Evolutionary conservation across 1,140 invertebrate species (phyloP), one percentile per base, ranked within the genome.

Genomic region (Zaprionus taronus): DNA sequence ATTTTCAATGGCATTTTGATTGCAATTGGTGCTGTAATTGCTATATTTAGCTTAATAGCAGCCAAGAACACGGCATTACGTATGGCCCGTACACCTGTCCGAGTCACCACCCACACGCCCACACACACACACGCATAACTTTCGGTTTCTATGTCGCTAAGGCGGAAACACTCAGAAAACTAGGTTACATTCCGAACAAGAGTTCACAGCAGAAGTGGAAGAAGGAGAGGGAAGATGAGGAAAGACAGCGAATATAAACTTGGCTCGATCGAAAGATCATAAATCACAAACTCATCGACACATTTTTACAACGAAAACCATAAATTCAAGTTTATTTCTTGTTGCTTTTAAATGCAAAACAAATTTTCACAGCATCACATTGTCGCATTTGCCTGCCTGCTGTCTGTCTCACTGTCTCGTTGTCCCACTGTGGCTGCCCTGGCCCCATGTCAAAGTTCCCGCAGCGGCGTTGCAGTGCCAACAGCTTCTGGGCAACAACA

Each of bases 1-100:
- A 85, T 72, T 90, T 91, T 91, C 85, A 90, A 90, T 90, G 85
- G 85, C 85, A 90, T 90, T 90, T 85, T 78, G 78, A 84, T 90
- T 81, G 85, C 85, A 90, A 85, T 90, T 90, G 85, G 85, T 79
- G 44, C 56, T 61, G 77, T 90, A 90, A 90, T 90, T 85, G 81
- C 85, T 90, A 90, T 90, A 90, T 90, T 90, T 90, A 91, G 76
- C 61, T 56, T 90, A 90, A 90, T 90, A 64, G 79, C 68, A 82
- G 85, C 24, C 64, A 82, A 85, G 81, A 90, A 81, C 81, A 72
- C 65, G 60, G 67, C 68, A 85, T 90, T 90, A 81, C 61, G 69
- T 80, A 64, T 53, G 9, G 15, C 24, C 17, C 17, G 63, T 67
- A 31, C 41, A 51, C 56, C 55, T 60, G 69, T 44, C 20, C 31